These are phyloP conservation scores for Poeciliopsis turrubarensis DNA, from an alignment of 2,113 vertebrate species.

Conservation along the genomic window DNA sequence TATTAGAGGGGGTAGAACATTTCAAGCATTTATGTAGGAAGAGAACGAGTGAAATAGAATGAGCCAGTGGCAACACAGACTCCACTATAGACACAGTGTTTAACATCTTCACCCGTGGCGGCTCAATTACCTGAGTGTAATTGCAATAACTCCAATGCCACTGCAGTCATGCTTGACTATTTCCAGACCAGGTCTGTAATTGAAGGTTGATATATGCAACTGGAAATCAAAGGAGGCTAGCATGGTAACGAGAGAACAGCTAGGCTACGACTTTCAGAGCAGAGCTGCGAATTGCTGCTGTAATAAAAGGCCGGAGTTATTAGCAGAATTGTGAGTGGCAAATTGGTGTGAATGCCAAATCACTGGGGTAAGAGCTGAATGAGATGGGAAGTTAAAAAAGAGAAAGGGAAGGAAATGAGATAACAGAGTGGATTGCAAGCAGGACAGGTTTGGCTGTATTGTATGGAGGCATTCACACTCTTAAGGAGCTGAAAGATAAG, in stretches of 20 bases:
- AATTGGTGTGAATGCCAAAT: slow-evolving; percentile 82
- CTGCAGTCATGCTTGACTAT: slow-evolving; percentile 82
- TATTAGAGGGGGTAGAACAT: slow-evolving; percentile 44
- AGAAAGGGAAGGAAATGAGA: slow-evolving; percentile 35
- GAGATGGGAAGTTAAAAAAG: slow-evolving; percentile 56
- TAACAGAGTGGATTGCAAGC: slow-evolving; percentile 53
- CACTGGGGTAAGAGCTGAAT: slow-evolving; percentile 72
- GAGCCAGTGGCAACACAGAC: slow-evolving; percentile 71
- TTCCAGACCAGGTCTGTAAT: slow-evolving; percentile 81
- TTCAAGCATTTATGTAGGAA: slow-evolving; percentile 41
- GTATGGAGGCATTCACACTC: not conserved
- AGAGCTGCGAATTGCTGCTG: slow-evolving; percentile 76
- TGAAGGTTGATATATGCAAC: slow-evolving; percentile 81
- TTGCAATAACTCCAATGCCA: slow-evolving; percentile 83
- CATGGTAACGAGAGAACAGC: slow-evolving; percentile 54
- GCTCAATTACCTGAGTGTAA: slow-evolving; percentile 85
- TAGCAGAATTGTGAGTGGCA: slow-evolving; percentile 78
- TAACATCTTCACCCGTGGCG: slow-evolving; percentile 80
- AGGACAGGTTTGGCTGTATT: slow-evolving; percentile 25
- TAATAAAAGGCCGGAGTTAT: slow-evolving; percentile 80
- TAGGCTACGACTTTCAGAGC: slow-evolving; percentile 69
- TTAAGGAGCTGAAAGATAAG: not conserved
- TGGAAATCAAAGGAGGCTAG: slow-evolving; percentile 76
- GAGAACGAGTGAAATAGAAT: slow-evolving; percentile 65
- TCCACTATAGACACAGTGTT: slow-evolving; percentile 75